Evolutionary conservation across 2,888 invertebrate species (phyloP).

Genomic region (Amiota minor): DNA sequence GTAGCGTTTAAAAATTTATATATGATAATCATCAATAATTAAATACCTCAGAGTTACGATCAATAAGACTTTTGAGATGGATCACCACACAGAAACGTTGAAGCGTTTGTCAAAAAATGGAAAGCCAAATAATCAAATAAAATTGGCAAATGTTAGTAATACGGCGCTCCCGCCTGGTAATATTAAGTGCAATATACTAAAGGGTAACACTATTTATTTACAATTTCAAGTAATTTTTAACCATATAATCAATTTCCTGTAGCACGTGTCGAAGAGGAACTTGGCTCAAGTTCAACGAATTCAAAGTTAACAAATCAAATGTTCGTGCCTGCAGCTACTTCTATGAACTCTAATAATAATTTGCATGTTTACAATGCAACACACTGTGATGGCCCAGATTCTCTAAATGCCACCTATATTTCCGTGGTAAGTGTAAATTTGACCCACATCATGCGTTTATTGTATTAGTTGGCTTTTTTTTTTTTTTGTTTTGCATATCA

Average conservation of each 20-base stretch:
- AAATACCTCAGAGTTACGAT: constrained; percentile 69
- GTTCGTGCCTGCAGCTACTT: constrained; percentile 75
- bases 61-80: constrained; percentile 74
- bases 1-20: constrained; percentile 22
- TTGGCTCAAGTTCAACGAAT: constrained; percentile 70
- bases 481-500: constrained; percentile 44
- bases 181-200: constrained; percentile 94
- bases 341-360: constrained; percentile 41
- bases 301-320: constrained; percentile 77
- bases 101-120: constrained; percentile 78
- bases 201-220: constrained; percentile 77
- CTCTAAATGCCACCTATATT: constrained; percentile 81
- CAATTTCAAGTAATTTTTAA: neutral
- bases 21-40: neutral
- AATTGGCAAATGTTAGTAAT: constrained; percentile 78
- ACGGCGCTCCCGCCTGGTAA: constrained; percentile 87
- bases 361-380: constrained; percentile 49
- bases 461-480: constrained; percentile 52
- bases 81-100: constrained; percentile 79
- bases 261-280: constrained; percentile 80
- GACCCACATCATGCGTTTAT: constrained; percentile 46
- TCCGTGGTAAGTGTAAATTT: constrained; percentile 80
- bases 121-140: constrained; percentile 82
- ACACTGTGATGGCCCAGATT: constrained; percentile 72
- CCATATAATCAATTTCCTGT: constrained; percentile 31